A percentile compares a stretch with the other conserved stretches of the same genome.
These are phyloP conservation scores for Torymus tubicola DNA, from an alignment of 2,888 invertebrate genomes.

Conservation along the genomic window DNA sequence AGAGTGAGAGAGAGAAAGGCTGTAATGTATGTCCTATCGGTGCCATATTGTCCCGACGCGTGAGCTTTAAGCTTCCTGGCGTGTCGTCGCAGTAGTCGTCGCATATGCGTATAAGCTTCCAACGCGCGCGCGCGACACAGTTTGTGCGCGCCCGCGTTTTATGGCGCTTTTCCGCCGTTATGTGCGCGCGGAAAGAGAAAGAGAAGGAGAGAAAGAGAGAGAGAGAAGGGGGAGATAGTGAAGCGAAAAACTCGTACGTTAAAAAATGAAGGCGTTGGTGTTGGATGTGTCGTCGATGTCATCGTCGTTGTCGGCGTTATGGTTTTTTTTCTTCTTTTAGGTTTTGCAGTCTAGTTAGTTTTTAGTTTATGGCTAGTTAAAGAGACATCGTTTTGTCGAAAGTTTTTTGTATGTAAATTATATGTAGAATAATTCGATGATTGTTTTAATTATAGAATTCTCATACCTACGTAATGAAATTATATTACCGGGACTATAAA, in stretches of 20 bases:
- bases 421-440: no score
- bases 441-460: no score
- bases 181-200: background rate
- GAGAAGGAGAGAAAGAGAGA: no score
- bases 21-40: constrained; percentile 47
- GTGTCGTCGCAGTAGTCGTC: constrained; percentile 3
- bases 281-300: background rate
- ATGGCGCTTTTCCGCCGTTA: constrained; percentile 42
- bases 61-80: constrained; percentile 53
- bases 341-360: no score
- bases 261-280: constrained; percentile 37
- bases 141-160: constrained; percentile 46
- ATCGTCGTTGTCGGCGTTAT: background rate
- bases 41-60: constrained; percentile 48
- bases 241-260: constrained; percentile 30
- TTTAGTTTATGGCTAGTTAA: no score
- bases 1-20: no score
- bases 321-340: no score
- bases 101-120: constrained; percentile 1
- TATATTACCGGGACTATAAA: no score
- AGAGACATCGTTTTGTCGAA: no score
- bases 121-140: constrained; percentile 24
- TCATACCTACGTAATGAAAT: no score
- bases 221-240: background rate
- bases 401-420: no score